Base-by-base conservation (phyloP, 2,888 invertebrate species). In the Nasonia oneida region DNA sequence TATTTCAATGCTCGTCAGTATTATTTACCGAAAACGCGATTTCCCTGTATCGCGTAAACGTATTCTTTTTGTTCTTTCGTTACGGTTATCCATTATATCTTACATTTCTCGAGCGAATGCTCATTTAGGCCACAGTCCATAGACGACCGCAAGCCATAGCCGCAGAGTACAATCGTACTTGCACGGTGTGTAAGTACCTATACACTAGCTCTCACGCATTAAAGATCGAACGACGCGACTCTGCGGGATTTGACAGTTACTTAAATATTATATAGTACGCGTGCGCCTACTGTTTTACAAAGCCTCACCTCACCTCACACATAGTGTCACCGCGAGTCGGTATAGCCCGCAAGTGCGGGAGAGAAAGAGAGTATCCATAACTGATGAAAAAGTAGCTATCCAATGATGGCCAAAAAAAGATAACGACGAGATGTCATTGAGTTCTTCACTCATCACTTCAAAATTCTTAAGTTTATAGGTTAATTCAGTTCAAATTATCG, bases 311-410 rank as follows among this genome's bases (percentile, higher is more conserved):
- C 0, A 57, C n/a, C 33, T 67, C 12, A n/a, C 67, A 61, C 23
- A 18, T 23, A 23, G 23, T 61, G 57, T 61, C 57, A 61, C 53
- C 15, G 3, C 12, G 67, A 33, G 3, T 67, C 67, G 33, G 67
- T 29, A 47, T 12, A 47, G 47, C 3, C 29, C 29, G 14, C 57
- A 33, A 14, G 67, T 67, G 67, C 33, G 67, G 67, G 67, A 64
- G 67, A 67, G 67, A 67, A 33, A 67, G 33, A 67, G 67, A 67
- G 67, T 61, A 61, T 61, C 57, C 57, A 8, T 61, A 61, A 61
- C 57, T 61, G 8, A n/a, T 4, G 53, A n/a, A 23, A 18, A n/a
- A n/a, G n/a, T n/a, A n/a, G 57, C 57, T 8, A 23, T 61, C n/a
- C 23, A 61, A 61, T 61, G 2, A 61, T 61, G 18, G 2, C 18